These are phyloP conservation scores for Thyatira batis DNA, from an alignment of 2,888 invertebrate genomes.

Conservation along the genomic window DNA sequence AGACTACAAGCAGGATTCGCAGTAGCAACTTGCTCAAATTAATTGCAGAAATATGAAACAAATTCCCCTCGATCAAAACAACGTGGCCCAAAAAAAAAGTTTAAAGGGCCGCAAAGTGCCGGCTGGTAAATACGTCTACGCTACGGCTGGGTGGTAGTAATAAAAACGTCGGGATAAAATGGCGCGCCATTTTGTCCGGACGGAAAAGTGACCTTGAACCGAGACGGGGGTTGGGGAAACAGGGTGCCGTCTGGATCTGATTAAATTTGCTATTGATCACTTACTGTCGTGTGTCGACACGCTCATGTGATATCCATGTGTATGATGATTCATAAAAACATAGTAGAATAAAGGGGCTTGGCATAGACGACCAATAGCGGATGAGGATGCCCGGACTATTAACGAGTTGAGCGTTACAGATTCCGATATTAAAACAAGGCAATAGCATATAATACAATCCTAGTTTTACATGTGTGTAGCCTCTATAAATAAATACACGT, in stretches of 20 bases:
- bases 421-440: too few species aligned
- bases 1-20: too few species aligned
- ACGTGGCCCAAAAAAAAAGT: neutral
- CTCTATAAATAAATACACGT: neutral
- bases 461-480: neutral
- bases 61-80: neutral
- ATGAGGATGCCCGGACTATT: too few species aligned
- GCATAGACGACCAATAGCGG: too few species aligned
- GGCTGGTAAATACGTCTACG: neutral
- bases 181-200: too few species aligned
- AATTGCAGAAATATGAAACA: neutral
- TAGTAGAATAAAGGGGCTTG: too few species aligned
- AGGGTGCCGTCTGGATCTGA: constrained; percentile 48
- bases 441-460: too few species aligned
- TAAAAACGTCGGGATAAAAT: constrained; percentile 42
- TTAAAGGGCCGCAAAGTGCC: neutral
- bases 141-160: constrained; percentile 14
- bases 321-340: too few species aligned
- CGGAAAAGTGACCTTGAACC: constrained; percentile 52
- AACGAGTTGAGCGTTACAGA: too few species aligned
- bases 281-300: neutral
- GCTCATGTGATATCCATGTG: too few species aligned
- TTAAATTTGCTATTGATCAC: constrained; percentile 13
- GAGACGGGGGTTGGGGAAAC: constrained; percentile 27
- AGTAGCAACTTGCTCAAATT: too few species aligned